A percentile compares a stretch with the other conserved stretches of the same genome.
Evolutionary conservation across 2,113 vertebrate species (phyloP).

Genomic region (Myiagra hebetior): DNA sequence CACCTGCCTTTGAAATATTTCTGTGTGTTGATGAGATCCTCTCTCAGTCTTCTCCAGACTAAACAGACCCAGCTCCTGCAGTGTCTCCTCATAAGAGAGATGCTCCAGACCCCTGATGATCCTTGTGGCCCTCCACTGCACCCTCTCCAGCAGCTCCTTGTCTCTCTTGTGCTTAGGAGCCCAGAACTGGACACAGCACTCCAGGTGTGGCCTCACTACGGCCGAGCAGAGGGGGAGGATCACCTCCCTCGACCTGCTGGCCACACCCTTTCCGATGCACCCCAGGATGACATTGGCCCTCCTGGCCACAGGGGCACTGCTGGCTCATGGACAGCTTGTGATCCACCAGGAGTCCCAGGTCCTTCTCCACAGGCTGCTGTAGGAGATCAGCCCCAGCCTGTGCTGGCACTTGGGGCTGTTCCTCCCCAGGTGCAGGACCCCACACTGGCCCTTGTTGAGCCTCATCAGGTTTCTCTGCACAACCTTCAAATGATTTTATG

Average conservation of each 20-base stretch:
- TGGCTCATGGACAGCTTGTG: accelerated
- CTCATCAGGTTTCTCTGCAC: not conserved
- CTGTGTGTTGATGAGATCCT: not conserved
- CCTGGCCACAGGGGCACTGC: not conserved
- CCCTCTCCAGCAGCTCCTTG: not conserved
- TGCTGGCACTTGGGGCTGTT: not conserved
- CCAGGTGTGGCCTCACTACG: not conserved
- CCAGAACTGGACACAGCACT: not conserved
- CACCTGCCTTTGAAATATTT: accelerated
- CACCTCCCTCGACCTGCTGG: not conserved
- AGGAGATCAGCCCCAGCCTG: not conserved
- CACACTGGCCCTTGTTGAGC: accelerated
- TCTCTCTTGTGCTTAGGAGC: not conserved
- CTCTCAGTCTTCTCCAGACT: not conserved
- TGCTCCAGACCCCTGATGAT: not conserved
- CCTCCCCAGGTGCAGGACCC: not conserved
- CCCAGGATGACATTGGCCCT: not conserved
- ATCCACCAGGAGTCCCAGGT: not conserved
- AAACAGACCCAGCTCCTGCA: accelerated
- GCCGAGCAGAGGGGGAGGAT: not conserved
- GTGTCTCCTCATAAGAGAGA: not conserved
- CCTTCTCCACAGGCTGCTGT: not conserved
- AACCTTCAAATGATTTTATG: not conserved
- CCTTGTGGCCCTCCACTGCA: not conserved
- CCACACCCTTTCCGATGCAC: not conserved